Conservation (phyloP, 2,113 vertebrate species). For the Rhea americana region DNA sequence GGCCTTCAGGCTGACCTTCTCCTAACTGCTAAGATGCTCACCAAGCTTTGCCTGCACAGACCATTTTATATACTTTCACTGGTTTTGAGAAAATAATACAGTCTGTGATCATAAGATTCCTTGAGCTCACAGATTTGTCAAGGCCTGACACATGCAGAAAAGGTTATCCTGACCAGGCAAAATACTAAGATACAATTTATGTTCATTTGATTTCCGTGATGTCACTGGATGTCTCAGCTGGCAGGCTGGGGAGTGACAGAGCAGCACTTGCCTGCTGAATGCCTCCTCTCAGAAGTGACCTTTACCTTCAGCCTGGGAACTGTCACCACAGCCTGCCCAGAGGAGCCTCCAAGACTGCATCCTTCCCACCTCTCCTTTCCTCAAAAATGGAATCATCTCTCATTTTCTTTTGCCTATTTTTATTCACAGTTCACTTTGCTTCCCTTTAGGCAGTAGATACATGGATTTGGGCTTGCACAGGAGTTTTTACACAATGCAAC, state of each 20-base stretch:
- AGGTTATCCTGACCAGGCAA: not conserved
- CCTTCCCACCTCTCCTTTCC: not conserved
- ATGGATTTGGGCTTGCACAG: not conserved
- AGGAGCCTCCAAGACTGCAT: not conserved
- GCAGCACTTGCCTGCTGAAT: not conserved
- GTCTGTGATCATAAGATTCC: not conserved
- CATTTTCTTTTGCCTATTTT: not conserved
- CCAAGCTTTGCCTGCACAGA: rapidly evolving
- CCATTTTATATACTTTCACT: not conserved
- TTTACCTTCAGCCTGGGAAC: not conserved
- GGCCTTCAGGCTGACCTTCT: not conserved
- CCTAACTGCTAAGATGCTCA: not conserved
- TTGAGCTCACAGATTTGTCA: not conserved
- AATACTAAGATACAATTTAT: not conserved
- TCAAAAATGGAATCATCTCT: not conserved
- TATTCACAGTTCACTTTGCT: not conserved
- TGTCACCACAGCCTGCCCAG: rapidly evolving
- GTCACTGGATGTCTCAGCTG: not conserved
- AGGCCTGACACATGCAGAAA: not conserved
- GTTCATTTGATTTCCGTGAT: rapidly evolving
- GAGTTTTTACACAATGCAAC: not conserved
- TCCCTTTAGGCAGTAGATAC: not conserved
- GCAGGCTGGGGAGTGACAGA: not conserved
- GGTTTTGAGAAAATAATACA: not conserved
- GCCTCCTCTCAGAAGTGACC: not conserved